Evolutionary conservation across 2,113 vertebrate species (phyloP).

Genomic region (Coturnix japonica): DNA sequence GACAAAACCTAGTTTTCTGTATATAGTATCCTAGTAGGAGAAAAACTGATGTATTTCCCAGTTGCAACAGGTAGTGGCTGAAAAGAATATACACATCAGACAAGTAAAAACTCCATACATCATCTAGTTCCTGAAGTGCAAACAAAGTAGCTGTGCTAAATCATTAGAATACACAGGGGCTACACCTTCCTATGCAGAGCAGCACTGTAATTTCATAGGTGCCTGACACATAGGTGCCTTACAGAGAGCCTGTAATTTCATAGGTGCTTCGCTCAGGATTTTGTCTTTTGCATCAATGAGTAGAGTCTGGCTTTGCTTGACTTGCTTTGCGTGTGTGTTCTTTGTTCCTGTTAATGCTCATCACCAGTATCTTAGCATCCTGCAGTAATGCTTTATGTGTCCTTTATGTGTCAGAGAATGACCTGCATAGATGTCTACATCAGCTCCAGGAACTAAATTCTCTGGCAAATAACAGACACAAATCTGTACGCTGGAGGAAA

Average conservation of each 20-base stretch:
- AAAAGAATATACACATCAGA: neutral
- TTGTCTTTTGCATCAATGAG: neutral
- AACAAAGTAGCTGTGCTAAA: neutral
- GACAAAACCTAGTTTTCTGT: neutral
- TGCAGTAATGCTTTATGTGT: neutral
- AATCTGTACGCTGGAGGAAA: neutral
- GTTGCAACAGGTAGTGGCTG: neutral
- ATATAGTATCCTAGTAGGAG: neutral
- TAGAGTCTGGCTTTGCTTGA: neutral
- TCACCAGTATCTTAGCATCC: neutral
- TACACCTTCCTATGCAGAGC: neutral
- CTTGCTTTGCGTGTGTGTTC: neutral
- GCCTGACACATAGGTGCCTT: too few species aligned
- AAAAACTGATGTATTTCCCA: neutral
- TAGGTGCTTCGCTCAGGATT: neutral
- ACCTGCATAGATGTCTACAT: neutral
- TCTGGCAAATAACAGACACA: neutral
- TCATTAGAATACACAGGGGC: neutral
- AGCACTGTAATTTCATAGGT: too few species aligned
- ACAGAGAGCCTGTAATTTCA: slow-evolving; percentile 15
- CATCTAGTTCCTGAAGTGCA: slow-evolving; percentile 1
- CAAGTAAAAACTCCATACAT: slow-evolving; percentile 24
- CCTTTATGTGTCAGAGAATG: neutral
- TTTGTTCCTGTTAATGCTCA: neutral
- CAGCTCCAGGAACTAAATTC: neutral